These are phyloP conservation scores for Arizona elegans DNA, from an alignment of 2,113 vertebrate genomes.

Conservation along the genomic window DNA sequence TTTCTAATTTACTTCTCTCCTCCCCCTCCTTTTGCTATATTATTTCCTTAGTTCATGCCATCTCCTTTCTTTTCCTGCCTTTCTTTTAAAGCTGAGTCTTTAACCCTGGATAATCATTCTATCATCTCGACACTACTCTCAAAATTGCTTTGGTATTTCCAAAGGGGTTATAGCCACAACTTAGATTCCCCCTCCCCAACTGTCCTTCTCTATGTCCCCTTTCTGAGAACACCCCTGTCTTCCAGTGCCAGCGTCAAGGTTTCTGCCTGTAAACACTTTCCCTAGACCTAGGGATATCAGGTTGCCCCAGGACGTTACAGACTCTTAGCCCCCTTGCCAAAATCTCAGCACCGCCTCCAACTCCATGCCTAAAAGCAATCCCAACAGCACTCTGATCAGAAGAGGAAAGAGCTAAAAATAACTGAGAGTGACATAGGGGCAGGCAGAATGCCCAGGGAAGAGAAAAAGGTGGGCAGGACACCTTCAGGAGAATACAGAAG, in stretches of 20 bases:
- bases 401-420: constrained; percentile 21
- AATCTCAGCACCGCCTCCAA: constrained; percentile 6
- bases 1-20: constrained; percentile 51
- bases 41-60: background rate
- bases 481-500: constrained; percentile 13
- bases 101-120: constrained; percentile 45
- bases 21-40: constrained; percentile 37
- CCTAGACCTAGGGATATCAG: constrained; percentile 37
- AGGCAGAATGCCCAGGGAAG: constrained; percentile 17
- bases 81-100: constrained; percentile 50
- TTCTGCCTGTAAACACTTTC: constrained; percentile 52
- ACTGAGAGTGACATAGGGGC: constrained; percentile 27
- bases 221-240: constrained; percentile 33
- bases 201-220: constrained; percentile 26
- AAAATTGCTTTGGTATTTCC: constrained; percentile 48
- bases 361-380: constrained; percentile 32
- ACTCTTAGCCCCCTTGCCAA: constrained; percentile 32
- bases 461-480: background rate
- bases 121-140: constrained; percentile 15
- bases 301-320: constrained; percentile 34
- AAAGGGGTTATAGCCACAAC: constrained; percentile 29
- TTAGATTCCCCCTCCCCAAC: constrained; percentile 34
- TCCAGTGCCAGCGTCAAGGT: constrained; percentile 15
- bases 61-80: constrained; percentile 55
- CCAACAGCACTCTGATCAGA: constrained; percentile 19